Evolutionary conservation across 1,140 invertebrate species (phyloP), one percentile per base, ranked within the genome.

Genomic region (Polypedilum pembai): DNA sequence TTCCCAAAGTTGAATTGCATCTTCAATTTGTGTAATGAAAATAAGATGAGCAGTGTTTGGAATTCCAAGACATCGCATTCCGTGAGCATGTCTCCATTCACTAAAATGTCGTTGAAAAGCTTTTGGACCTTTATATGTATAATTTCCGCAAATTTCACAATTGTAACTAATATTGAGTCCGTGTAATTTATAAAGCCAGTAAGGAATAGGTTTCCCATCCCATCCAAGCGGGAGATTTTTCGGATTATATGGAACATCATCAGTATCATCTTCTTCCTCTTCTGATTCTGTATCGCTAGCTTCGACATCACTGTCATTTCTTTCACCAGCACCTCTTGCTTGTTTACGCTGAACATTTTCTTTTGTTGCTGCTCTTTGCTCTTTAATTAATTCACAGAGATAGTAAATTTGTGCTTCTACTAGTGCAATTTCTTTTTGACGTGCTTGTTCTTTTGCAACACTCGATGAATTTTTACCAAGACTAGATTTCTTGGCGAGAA

Each of bases 111-210:
- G 87, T 82, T 99, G 98, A 82, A 99, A 99, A n/a, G 98, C 97
- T 84, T 99, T 99, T 0, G 98, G 98, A 0, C 98, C 98, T 84
- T 99, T 98, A 83, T 99, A 99, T 0, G 94, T 95, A 79, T 94
- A 98, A 84, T 99, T 99, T n/a, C 98, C 98, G 84, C 98, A 99
- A 76, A 99, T 99, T 84, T 99, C 98, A 83, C 98, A 99, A 76
- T 94, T 96, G 82, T 99, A 99, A 81, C 94, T 98, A 73, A 99
- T 98, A 83, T 99, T 99, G 0, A 99, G 85, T 0, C 98, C 98
- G 83, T 99, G 98, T 7, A 99, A 84, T 85, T 99, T 99, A 83
- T 99, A 99, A 33, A 99, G 83, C 98, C 98, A 99, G 83, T 99
- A 99, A 0, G 98, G 98, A 80, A 98, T 98, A 0, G 96, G 96